Percentiles rank a stretch among this genome's conserved stretches.
phyloP scores from a whole-genome alignment of 2,113 vertebrate species.

The Gallinago media region DNA sequence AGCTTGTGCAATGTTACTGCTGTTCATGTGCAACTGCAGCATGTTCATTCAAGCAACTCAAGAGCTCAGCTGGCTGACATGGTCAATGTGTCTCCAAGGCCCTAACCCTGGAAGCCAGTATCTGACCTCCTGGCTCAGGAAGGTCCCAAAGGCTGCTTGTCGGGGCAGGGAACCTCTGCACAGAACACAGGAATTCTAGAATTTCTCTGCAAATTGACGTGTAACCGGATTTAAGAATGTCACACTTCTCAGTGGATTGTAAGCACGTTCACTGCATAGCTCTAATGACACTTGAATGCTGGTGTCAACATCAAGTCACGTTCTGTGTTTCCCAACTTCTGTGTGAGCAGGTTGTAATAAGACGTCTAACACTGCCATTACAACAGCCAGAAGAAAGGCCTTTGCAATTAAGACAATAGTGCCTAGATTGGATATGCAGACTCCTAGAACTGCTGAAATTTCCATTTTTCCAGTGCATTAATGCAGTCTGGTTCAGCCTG shows the following conservation, averaged over 20 bases:
- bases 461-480: neutral
- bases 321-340: neutral
- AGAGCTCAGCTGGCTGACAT: neutral
- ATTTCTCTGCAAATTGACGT: neutral
- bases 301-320: neutral
- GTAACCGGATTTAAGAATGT: neutral
- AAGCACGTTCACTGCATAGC: rapidly evolving
- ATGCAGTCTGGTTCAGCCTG: neutral
- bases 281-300: neutral
- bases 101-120: neutral
- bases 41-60: neutral
- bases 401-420: neutral
- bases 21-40: neutral
- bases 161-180: neutral
- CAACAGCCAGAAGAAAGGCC: neutral
- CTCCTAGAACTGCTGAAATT: neutral
- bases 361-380: neutral
- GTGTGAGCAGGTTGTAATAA: neutral
- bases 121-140: neutral
- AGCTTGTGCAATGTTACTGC: neutral
- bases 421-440: neutral
- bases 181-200: neutral
- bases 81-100: neutral
- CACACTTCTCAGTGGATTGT: neutral
- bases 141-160: neutral